These are phyloP conservation scores for Microcebus ravelobensis DNA, from an alignment of 2,113 vertebrate genomes.

Conservation along the genomic window DNA sequence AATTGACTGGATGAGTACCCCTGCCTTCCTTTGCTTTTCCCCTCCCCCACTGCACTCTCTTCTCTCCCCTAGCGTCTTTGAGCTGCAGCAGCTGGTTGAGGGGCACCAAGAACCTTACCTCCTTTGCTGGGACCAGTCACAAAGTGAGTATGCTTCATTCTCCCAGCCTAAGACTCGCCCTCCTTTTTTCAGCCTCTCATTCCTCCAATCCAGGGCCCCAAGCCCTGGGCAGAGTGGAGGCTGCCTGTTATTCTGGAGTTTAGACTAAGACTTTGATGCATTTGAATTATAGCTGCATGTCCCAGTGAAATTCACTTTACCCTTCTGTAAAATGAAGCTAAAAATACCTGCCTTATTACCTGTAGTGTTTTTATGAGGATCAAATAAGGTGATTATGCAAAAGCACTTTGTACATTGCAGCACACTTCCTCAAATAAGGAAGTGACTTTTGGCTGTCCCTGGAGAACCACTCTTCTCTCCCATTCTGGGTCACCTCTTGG, in stretches of 20 bases:
- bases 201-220: neutral
- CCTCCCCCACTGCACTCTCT: neutral
- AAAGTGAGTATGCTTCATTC: slow-evolving; percentile 28
- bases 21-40: neutral
- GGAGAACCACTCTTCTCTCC: neutral
- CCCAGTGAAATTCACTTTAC: neutral
- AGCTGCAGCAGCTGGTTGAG: slow-evolving; percentile 85
- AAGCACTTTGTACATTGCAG: neutral
- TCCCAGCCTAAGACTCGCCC: neutral
- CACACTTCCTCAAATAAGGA: neutral
- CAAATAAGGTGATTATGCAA: neutral
- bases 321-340: neutral
- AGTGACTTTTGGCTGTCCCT: neutral
- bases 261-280: neutral
- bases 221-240: neutral
- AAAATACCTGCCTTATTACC: neutral
- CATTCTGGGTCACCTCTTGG: neutral
- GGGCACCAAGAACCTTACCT: slow-evolving; percentile 85
- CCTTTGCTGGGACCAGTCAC: slow-evolving; percentile 84
- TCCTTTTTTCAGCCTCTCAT: neutral
- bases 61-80: slow-evolving; percentile 81
- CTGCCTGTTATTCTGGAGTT: neutral
- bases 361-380: neutral
- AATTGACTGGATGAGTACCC: neutral
- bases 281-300: neutral